These are phyloP conservation scores for Diacarnus erythraeanus DNA, from an alignment of 37 sponge, comb jelly and placozoan species.

Conservation along the genomic window DNA sequence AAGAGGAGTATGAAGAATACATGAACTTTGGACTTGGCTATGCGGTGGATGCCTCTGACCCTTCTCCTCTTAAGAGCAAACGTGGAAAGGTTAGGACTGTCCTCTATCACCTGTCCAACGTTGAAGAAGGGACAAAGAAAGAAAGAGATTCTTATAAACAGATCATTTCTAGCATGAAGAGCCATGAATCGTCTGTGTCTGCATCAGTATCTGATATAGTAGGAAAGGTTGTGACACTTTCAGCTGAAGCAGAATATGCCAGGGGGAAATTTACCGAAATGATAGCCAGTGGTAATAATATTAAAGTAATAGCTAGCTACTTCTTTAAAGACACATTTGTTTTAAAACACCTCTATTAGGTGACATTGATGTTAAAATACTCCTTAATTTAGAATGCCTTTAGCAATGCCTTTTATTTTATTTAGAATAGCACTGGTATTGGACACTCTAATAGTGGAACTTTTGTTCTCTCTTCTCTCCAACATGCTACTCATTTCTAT, in stretches of 20 bases:
- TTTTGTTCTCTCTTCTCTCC: too few relatives aligned
- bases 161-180: background rate
- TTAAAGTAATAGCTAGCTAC: too few relatives aligned
- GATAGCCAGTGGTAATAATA: background rate
- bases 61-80: background rate
- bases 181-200: background rate
- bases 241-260: slow-evolving; percentile 13
- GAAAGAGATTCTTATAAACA: background rate
- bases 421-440: too few relatives aligned
- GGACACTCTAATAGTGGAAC: too few relatives aligned
- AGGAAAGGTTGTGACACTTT: background rate
- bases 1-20: background rate
- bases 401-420: too few relatives aligned
- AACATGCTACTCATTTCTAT: too few relatives aligned
- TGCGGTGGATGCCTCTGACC: background rate
- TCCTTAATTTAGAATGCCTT: too few relatives aligned
- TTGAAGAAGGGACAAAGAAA: background rate
- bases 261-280: background rate
- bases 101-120: background rate
- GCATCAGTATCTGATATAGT: background rate
- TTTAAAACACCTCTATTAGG: too few relatives aligned
- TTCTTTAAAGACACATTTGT: too few relatives aligned
- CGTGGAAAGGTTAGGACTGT: background rate
- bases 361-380: too few relatives aligned
- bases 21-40: slow-evolving; percentile 1